Conservation (phyloP, 1,140 invertebrate genomes). For the Globodera rostochiensis region DNA sequence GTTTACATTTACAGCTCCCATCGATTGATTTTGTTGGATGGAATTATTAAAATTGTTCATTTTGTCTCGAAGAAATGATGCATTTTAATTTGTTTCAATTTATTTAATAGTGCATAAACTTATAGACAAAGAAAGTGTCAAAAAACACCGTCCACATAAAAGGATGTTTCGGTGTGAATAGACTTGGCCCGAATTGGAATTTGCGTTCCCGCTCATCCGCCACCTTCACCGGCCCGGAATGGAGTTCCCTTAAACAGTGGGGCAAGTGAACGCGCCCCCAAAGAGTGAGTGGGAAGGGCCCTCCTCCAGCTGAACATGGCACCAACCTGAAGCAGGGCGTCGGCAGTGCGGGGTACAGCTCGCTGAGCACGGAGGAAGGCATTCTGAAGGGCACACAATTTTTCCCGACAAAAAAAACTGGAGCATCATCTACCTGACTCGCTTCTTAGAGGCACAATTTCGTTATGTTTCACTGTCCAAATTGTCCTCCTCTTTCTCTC, state of each 20-base stretch:
- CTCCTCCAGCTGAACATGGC: too few species aligned
- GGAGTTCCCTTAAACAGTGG: conserved; percentile 60
- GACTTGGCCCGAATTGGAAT: conserved; percentile 54
- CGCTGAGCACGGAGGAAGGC: conserved; percentile 62
- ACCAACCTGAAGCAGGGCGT: conserved; percentile 62
- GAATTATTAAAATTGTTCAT: too few species aligned
- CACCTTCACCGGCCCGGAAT: conserved; percentile 58
- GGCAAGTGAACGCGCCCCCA: conserved; percentile 54
- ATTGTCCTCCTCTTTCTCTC: conserved; percentile 28
- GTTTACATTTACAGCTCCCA: too few species aligned
- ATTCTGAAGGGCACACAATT: conserved; percentile 50
- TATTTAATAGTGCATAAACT: not conserved
- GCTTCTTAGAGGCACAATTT: conserved; percentile 53
- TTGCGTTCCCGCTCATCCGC: conserved; percentile 60
- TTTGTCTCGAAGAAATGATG: not conserved
- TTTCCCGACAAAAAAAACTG: not conserved
- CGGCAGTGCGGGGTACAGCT: conserved; percentile 61
- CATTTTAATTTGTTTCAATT: not conserved
- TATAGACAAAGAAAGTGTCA: not conserved
- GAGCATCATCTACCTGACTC: conserved; percentile 4
- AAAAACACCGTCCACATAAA: conserved; percentile 40
- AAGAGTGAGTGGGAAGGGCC: conserved; percentile 26
- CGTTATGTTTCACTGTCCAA: conserved; percentile 45
- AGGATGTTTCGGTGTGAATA: conserved; percentile 64
- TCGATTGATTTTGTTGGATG: too few species aligned